Conservation (phyloP, 2,113 vertebrate genomes). For the Cyphomyrus discorhynchus region DNA sequence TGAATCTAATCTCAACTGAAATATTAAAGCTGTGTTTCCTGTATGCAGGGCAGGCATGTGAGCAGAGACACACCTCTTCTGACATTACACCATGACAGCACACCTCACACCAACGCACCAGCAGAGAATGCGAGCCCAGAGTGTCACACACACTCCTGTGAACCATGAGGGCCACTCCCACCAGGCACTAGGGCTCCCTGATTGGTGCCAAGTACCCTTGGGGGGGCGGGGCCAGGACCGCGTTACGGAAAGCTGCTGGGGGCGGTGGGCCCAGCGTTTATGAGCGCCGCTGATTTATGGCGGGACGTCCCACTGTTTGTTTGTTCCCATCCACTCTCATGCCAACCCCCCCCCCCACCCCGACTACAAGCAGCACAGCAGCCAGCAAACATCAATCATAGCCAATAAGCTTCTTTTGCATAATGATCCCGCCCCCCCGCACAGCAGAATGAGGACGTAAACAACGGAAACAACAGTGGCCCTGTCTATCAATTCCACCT, state of each 20-base stretch:
- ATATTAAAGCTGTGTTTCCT: background rate
- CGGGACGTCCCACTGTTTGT: slow-evolving; percentile 23
- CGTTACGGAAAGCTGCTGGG: slow-evolving; percentile 15
- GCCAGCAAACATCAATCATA: slow-evolving; percentile 26
- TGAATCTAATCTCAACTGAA: background rate
- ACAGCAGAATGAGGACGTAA: background rate
- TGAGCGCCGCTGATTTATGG: slow-evolving; percentile 23
- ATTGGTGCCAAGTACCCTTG: slow-evolving; percentile 15
- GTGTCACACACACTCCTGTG: background rate
- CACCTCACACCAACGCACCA: background rate
- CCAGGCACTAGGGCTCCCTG: background rate
- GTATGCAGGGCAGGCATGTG: background rate
- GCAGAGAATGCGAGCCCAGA: background rate
- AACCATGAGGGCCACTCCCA: background rate
- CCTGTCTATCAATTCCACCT: background rate
- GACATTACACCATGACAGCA: background rate
- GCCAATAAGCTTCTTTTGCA: slow-evolving; percentile 15
- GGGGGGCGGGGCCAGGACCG: slow-evolving; percentile 26
- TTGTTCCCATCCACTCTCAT: slow-evolving; percentile 10
- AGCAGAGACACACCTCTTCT: background rate
- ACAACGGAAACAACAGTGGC: background rate
- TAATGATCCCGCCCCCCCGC: slow-evolving; percentile 14
- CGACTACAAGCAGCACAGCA: slow-evolving; percentile 19
- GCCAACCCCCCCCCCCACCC: background rate
- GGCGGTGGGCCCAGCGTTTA: slow-evolving; percentile 12